Evolutionary conservation across 2,797 vertebrate genomes (phyloP).

Genomic region (Triplophysa yarkandensis): DNA sequence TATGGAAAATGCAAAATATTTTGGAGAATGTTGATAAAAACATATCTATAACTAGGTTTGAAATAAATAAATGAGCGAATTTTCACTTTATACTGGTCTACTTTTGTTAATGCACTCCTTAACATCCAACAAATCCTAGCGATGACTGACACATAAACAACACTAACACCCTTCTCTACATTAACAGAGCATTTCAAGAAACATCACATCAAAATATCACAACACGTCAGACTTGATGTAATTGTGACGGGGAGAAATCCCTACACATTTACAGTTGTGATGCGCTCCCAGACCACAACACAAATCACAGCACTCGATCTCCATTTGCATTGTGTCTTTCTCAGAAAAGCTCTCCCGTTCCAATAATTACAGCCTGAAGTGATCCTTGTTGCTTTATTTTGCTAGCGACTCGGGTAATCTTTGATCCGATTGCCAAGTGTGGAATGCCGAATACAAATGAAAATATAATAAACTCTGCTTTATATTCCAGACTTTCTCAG

Average conservation of each 20-base stretch:
- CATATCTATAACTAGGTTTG: too few species aligned
- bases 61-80: too few species aligned
- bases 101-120: background rate
- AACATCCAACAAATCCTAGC: background rate
- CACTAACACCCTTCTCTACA: background rate
- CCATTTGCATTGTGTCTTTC: slow-evolving; percentile 66
- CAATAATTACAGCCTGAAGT: slow-evolving; percentile 73
- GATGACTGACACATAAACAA: background rate
- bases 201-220: slow-evolving; percentile 61
- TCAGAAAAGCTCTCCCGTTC: slow-evolving; percentile 71
- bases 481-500: slow-evolving; percentile 54
- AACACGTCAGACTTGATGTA: slow-evolving; percentile 69
- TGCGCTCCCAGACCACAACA: slow-evolving; percentile 66
- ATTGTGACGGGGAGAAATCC: slow-evolving; percentile 74
- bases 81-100: too few species aligned
- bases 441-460: slow-evolving; percentile 61
- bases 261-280: slow-evolving; percentile 66
- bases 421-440: slow-evolving; percentile 62
- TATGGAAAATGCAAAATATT: too few species aligned
- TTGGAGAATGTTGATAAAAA: too few species aligned
- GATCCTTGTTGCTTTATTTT: slow-evolving; percentile 65
- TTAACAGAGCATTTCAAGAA: slow-evolving; percentile 51
- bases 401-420: slow-evolving; percentile 61
- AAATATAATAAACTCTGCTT: slow-evolving; percentile 61
- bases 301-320: slow-evolving; percentile 74